These are phyloP conservation scores for Lagorchestes hirsutus DNA, from an alignment of 2,797 vertebrate genomes.

Conservation along the genomic window DNA sequence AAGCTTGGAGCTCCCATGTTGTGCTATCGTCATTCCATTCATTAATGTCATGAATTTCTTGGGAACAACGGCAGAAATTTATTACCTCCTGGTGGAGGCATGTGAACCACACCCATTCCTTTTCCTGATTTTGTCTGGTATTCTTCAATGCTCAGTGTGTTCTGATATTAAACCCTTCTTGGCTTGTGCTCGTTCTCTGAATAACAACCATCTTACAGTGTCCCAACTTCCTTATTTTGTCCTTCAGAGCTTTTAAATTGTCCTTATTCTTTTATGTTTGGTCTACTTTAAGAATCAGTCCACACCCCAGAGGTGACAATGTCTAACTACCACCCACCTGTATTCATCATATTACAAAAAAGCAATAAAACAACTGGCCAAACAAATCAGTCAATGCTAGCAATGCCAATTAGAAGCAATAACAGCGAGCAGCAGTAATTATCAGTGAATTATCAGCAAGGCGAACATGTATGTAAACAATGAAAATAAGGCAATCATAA, in stretches of 20 bases:
- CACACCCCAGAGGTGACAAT: background rate
- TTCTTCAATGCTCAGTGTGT: background rate
- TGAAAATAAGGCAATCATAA: background rate
- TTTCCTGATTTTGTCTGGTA: background rate
- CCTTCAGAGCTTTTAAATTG: background rate
- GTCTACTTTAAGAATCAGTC: background rate
- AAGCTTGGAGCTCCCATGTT: background rate
- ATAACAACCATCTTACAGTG: background rate
- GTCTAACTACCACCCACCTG: background rate
- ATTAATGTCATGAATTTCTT: background rate
- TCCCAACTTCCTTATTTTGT: background rate
- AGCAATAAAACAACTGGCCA: background rate
- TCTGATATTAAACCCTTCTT: background rate
- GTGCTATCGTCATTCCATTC: background rate
- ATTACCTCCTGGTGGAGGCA: background rate
- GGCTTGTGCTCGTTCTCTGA: background rate
- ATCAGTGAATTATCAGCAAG: background rate
- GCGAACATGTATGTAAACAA: background rate
- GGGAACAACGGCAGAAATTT: background rate
- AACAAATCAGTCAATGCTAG: background rate
- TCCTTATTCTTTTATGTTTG: background rate
- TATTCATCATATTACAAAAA: background rate
- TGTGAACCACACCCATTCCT: background rate
- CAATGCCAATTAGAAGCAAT: background rate
- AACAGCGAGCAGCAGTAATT: background rate